Percentiles rank a stretch among this genome's conserved stretches.
phyloP scores from a whole-genome alignment of 2,113 vertebrate genomes.

The Tangachromis dhanisi region DNA sequence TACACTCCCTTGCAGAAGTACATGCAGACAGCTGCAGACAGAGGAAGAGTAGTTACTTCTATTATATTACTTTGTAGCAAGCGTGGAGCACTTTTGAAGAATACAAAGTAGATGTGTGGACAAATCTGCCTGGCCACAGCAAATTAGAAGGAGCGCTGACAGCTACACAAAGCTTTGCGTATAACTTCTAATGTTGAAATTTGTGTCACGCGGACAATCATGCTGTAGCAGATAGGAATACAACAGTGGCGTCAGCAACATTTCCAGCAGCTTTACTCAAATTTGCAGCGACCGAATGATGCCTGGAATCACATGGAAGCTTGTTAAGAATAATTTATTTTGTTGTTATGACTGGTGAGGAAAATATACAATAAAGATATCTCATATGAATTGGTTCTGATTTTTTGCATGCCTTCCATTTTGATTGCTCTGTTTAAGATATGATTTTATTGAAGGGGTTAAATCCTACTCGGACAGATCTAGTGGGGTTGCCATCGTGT shows the following conservation, averaged over 20 bases:
- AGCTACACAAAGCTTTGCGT: neutral
- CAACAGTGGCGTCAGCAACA: neutral
- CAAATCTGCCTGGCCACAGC: neutral
- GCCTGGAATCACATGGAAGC: neutral
- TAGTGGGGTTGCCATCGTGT: neutral
- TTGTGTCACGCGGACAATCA: accelerated
- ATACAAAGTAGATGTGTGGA: neutral
- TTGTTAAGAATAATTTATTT: neutral
- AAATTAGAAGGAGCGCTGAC: neutral
- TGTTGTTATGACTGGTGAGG: neutral
- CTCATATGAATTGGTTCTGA: neutral
- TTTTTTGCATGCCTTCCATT: neutral
- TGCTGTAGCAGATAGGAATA: accelerated
- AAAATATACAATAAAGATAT: neutral
- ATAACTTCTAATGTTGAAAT: neutral
- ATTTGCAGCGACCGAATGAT: neutral
- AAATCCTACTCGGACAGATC: neutral
- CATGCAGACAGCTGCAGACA: neutral
- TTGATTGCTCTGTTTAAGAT: neutral
- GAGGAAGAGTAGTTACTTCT: neutral
- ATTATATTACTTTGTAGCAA: neutral
- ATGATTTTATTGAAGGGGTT: neutral
- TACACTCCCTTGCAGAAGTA: neutral
- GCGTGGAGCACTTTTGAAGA: neutral
- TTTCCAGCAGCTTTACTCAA: accelerated